These are phyloP conservation scores for Leucoptera coffeella DNA, from an alignment of 2,888 invertebrate genomes.

Conservation along the genomic window DNA sequence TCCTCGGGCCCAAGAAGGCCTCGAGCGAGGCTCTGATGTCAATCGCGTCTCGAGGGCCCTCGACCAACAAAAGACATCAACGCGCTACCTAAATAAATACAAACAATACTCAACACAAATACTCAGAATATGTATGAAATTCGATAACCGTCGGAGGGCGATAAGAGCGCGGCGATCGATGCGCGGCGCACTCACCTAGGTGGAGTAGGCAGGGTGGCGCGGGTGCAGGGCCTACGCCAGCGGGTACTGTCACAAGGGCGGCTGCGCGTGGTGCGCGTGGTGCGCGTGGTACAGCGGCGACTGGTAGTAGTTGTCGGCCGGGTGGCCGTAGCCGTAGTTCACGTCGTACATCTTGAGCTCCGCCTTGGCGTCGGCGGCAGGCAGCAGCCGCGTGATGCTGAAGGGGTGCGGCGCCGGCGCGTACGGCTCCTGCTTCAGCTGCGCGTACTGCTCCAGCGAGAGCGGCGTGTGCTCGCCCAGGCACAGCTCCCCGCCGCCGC, in stretches of 20 bases:
- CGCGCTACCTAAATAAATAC: slow-evolving; percentile 24
- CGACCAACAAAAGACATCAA: slow-evolving; percentile 36
- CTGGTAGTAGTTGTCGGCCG: slow-evolving; percentile 75
- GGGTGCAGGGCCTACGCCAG: slow-evolving; percentile 65
- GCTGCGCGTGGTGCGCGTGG: slow-evolving; percentile 53
- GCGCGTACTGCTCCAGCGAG: slow-evolving; percentile 58
- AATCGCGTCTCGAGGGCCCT: no score
- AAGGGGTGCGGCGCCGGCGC: slow-evolving; percentile 87
- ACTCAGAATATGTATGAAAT: no score
- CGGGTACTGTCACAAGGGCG: slow-evolving; percentile 90
- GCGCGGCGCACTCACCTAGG: no score
- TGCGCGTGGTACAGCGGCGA: slow-evolving; percentile 69
- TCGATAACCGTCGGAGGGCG: no score
- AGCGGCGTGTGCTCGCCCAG: slow-evolving; percentile 55
- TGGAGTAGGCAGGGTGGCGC: slow-evolving; percentile 4
- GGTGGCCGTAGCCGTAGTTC: slow-evolving; percentile 51
- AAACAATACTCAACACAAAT: slow-evolving; percentile 7
- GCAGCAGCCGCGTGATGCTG: slow-evolving; percentile 88
- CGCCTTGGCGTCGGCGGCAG: slow-evolving; percentile 77
- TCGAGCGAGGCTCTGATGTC: no score
- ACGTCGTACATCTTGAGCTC: slow-evolving; percentile 92
- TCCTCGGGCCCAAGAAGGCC: no score
- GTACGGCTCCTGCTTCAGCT: slow-evolving; percentile 76
- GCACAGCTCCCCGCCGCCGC: slow-evolving; percentile 59
- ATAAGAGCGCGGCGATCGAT: slow-evolving; percentile 1